A percentile compares a stretch with the other conserved stretches of the same genome.
These are phyloP conservation scores for Phaedon cochleariae DNA, from an alignment of 2,888 invertebrate species.

Conservation along the genomic window DNA sequence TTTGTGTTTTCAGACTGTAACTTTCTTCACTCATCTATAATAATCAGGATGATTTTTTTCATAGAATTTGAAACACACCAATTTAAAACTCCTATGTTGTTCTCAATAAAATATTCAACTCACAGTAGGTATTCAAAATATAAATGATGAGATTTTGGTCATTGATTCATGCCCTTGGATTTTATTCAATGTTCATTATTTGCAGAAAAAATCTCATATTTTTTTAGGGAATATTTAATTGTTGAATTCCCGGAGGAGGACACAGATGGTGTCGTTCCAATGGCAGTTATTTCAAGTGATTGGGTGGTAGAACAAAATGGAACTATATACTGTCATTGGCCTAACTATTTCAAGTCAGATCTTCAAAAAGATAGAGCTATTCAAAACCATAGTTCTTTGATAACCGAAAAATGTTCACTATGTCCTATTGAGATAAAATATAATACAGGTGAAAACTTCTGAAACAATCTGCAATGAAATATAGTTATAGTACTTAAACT, in stretches of 20 bases:
- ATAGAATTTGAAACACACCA: neutral
- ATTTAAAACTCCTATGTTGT: no score
- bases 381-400: neutral
- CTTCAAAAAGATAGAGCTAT: slow-evolving; percentile 8
- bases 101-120: no score
- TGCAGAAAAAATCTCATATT: no score
- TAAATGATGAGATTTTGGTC: no score
- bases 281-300: neutral
- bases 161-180: neutral
- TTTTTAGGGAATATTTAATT: slow-evolving; percentile 1
- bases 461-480: no score
- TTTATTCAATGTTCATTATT: neutral
- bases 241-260: slow-evolving; percentile 9
- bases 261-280: neutral
- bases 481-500: neutral
- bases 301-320: slow-evolving; percentile 4
- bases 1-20: neutral
- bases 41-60: neutral
- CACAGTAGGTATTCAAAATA: no score
- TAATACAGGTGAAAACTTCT: neutral
- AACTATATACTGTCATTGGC: neutral
- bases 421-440: neutral
- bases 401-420: neutral
- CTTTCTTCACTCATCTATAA: neutral
- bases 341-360: slow-evolving; percentile 1